Evolutionary conservation across 2,113 vertebrate species (phyloP).

Genomic region (Cichladusa arquata): DNA sequence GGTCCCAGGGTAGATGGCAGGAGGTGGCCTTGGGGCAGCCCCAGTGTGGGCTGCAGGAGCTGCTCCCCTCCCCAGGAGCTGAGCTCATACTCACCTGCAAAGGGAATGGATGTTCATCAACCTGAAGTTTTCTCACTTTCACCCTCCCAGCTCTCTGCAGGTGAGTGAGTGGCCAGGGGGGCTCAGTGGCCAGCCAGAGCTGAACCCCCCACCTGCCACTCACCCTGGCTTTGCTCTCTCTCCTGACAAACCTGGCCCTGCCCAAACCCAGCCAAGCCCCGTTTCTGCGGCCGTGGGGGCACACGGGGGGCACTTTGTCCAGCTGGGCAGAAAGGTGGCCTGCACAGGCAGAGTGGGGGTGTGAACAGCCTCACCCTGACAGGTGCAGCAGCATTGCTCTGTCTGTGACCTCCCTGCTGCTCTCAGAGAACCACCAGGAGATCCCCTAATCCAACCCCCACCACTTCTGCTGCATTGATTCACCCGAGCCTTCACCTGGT

Average conservation of each 20-base stretch:
- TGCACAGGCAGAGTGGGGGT: fast-evolving
- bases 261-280: not conserved
- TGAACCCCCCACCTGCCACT: no score
- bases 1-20: not conserved
- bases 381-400: fast-evolving
- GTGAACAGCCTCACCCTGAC: fast-evolving
- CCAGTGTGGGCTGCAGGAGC: fast-evolving
- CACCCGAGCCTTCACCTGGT: no score
- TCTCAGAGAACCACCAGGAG: not conserved
- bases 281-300: fast-evolving
- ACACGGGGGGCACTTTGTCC: fast-evolving
- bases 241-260: not conserved
- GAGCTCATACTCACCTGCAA: not conserved
- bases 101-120: not conserved
- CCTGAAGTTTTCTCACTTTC: no score
- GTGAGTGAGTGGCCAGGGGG: not conserved
- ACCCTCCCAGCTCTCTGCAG: not conserved
- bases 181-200: not conserved
- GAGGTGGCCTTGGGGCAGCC: not conserved
- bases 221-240: fast-evolving
- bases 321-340: fast-evolving
- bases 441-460: no score
- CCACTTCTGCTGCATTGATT: no score
- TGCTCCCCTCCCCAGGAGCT: fast-evolving
- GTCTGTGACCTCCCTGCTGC: fast-evolving